Base-by-base conservation (phyloP, 1,140 invertebrate species). In the Zaprionus vittiger region DNA sequence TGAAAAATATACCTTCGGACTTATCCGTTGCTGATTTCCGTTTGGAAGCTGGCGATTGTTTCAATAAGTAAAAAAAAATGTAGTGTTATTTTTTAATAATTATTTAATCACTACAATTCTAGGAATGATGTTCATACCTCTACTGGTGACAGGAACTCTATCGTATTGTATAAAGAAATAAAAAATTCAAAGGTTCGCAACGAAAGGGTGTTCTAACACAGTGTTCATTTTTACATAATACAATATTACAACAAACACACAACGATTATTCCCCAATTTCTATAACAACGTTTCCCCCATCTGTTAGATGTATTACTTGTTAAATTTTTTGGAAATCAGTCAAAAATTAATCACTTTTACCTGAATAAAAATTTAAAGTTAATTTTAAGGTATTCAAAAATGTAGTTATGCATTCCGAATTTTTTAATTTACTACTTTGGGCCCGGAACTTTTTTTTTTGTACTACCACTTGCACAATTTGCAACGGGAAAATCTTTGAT, bases 1-100 rank as follows among this genome's bases (percentile, higher is more conserved):
- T 85, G 4, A 83, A 77, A 34, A 83, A 20, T 57, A 77, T 77
- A 47, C 74, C 71, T 49, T 80, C 80, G 3, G 72, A 77, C 68
- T 44, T 80, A 4, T 80, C 77, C 1, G 73, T 80, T 28, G 38
- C 44, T 24, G 63, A 61, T 41, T 80, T 57, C 57, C 73, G 69
- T 17, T 47, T 68, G 31, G 77, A 80, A 31, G 60, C 26, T 15
- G 77, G 77, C 5, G 77, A 80, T 26, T 64, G 28, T 49, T 34
- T 28, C 0, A 28, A 22, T 1, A 68, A 72, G 77, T 80, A 68
- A n/a, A 14, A 56, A 22, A 52, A 71, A 12, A 31, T 24, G 1
- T 7, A 1, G 5, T 44, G 5, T n/a, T 64, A 24, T 22, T 22
- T 24, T n/a, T 12, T 6, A 65, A n/a, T 34, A 55, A 9, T 34